Percentiles rank a stretch among this genome's conserved stretches.
phyloP scores from a whole-genome alignment of 1,140 invertebrate genomes.

The Lepidostoma basale region DNA sequence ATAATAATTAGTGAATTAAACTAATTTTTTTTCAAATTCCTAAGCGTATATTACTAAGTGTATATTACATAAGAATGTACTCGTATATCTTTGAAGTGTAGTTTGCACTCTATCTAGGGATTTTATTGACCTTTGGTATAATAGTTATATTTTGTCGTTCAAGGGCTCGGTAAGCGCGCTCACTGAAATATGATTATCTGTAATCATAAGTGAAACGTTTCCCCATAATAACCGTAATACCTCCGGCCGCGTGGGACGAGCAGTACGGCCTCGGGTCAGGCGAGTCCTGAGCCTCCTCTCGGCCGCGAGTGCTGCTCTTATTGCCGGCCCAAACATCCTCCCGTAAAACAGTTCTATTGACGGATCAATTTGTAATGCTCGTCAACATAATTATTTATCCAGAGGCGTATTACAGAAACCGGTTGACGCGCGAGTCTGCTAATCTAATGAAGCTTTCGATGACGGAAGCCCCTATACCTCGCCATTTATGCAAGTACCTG shows the following conservation, averaged over 20 bases:
- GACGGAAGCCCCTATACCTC: no score
- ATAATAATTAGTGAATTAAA: no score
- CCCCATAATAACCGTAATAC: constrained; percentile 17
- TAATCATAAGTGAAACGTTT: constrained; percentile 27
- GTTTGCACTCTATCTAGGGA: no score
- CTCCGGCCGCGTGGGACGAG: not conserved
- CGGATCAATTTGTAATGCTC: constrained; percentile 29
- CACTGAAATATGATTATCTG: constrained; percentile 19
- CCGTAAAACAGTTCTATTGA: constrained; percentile 6
- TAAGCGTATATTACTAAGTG: no score
- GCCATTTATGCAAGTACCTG: no score
- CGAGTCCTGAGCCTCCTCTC: not conserved
- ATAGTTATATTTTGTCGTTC: no score
- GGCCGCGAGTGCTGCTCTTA: not conserved
- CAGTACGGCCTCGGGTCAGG: not conserved
- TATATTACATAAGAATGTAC: no score
- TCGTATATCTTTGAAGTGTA: no score
- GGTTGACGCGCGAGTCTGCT: not conserved
- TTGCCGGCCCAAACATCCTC: not conserved
- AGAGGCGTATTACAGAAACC: constrained; percentile 8
- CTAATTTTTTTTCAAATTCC: no score
- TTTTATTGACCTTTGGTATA: no score
- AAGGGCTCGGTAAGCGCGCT: not conserved
- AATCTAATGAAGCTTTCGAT: not conserved
- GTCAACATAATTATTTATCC: constrained; percentile 27